These are phyloP conservation scores for Pelusios castaneus DNA, from an alignment of 2,113 vertebrate species.

Conservation along the genomic window DNA sequence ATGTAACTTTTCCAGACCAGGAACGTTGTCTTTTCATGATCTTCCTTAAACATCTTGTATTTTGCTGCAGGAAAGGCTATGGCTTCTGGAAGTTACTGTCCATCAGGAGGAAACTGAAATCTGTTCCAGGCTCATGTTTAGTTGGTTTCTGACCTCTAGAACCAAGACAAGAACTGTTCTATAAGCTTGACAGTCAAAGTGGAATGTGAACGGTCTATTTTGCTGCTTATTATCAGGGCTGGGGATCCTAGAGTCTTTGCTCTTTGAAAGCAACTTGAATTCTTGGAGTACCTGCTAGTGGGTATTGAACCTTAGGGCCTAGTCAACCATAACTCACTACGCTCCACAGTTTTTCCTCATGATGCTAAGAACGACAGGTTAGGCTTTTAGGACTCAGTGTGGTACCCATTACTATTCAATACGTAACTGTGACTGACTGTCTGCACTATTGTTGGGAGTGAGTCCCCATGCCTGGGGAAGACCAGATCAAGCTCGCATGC, in stretches of 20 bases:
- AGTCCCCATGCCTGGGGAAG: neutral
- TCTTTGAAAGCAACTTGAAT: neutral
- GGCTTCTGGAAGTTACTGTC: conserved; percentile 23
- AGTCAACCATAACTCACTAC: neutral
- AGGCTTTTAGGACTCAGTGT: neutral
- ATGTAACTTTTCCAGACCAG: neutral
- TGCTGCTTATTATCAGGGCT: neutral
- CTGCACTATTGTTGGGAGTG: neutral
- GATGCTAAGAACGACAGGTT: neutral
- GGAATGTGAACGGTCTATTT: neutral
- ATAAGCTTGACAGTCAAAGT: neutral
- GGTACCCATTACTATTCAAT: neutral
- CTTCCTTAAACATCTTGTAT: neutral
- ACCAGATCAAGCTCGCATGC: neutral
- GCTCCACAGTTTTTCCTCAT: neutral
- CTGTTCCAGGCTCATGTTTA: conserved; percentile 83
- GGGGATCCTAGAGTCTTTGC: neutral
- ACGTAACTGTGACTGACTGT: neutral
- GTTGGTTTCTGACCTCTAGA: conserved; percentile 78
- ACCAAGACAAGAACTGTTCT: conserved; percentile 27
- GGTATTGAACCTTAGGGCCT: neutral
- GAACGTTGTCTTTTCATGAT: neutral
- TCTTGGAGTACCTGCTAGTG: neutral
- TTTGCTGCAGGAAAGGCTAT: conserved; percentile 38
- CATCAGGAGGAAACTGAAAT: conserved; percentile 85